Percentiles rank a stretch among this genome's conserved stretches.
These are phyloP conservation scores for Epizoanthus ramosus DNA, from an alignment of 92 coral and sea anemone genomes.

Conservation along the genomic window DNA sequence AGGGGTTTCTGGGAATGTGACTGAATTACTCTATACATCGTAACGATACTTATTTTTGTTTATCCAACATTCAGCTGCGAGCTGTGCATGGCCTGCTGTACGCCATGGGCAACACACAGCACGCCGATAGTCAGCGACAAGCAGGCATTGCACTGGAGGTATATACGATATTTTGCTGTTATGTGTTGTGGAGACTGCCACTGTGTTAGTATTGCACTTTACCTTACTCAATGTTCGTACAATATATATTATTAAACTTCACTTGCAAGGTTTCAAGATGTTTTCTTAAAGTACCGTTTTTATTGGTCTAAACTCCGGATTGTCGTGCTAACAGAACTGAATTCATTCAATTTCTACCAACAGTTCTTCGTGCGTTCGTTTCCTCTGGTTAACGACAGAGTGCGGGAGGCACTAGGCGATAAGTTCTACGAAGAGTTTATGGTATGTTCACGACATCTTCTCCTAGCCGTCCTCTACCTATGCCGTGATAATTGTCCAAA, in stretches of 20 bases:
- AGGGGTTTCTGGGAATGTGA: not conserved
- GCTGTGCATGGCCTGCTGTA: constrained; percentile 83
- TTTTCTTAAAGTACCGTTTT: not conserved
- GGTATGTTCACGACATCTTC: constrained; percentile 55
- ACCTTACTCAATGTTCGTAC: too few relatives aligned
- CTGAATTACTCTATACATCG: not conserved
- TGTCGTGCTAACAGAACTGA: not conserved
- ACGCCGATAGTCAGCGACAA: constrained; percentile 96
- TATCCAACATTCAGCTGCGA: constrained; percentile 66
- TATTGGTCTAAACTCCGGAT: not conserved
- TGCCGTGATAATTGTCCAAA: too few relatives aligned
- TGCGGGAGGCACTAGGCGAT: constrained; percentile 93
- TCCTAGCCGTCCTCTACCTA: too few relatives aligned
- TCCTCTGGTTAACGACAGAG: constrained; percentile 92
- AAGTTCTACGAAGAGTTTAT: constrained; percentile 91
- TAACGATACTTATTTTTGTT: not conserved
- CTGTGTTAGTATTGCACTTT: too few relatives aligned
- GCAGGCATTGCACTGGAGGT: constrained; percentile 98
- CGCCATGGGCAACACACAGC: constrained; percentile 94
- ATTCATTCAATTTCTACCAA: not conserved
- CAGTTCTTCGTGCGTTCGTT: constrained; percentile 95
- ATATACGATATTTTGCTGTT: not conserved
- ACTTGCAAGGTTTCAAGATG: not conserved
- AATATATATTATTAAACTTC: too few relatives aligned
- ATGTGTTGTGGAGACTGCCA: too few relatives aligned